Conservation (phyloP, 1,140 invertebrate species). For the Epicauta chinensis region DNA sequence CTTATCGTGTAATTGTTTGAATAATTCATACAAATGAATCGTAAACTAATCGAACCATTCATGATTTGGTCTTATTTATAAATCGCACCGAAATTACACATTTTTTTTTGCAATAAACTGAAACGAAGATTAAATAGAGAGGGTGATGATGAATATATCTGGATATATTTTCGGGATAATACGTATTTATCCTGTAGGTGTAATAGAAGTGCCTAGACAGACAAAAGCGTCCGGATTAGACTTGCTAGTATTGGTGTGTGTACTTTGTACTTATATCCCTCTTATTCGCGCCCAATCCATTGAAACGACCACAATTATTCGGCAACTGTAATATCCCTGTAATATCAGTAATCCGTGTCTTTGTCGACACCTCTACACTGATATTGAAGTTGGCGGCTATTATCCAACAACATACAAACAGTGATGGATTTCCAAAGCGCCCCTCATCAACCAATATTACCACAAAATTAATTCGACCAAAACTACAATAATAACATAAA, state of each 20-base stretch:
- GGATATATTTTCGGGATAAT: constrained; percentile 3
- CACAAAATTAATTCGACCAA: no score
- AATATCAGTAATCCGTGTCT: constrained; percentile 16
- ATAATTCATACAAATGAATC: constrained; percentile 33
- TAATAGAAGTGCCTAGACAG: constrained; percentile 1
- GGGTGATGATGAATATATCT: constrained; percentile 2
- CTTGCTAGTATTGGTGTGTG: constrained; percentile 6
- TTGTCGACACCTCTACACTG: constrained; percentile 10
- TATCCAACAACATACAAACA: no score
- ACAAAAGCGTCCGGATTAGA: constrained; percentile 10
- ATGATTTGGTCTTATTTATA: constrained; percentile 10
- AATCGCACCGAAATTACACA: constrained; percentile 11
- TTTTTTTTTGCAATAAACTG: background rate
- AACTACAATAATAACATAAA: no score
- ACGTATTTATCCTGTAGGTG: background rate
- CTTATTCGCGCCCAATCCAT: constrained; percentile 2
- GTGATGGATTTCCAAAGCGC: no score
- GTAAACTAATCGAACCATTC: constrained; percentile 5
- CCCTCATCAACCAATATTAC: no score
- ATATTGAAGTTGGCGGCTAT: constrained; percentile 4
- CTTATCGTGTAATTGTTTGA: constrained; percentile 40
- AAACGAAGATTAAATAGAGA: background rate
- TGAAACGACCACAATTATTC: constrained; percentile 14
- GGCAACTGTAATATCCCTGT: constrained; percentile 1
- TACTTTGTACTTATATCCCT: constrained; percentile 9